Evolutionary conservation across 2,888 invertebrate genomes (phyloP).

Genomic region (Andrena chrysosceles): DNA sequence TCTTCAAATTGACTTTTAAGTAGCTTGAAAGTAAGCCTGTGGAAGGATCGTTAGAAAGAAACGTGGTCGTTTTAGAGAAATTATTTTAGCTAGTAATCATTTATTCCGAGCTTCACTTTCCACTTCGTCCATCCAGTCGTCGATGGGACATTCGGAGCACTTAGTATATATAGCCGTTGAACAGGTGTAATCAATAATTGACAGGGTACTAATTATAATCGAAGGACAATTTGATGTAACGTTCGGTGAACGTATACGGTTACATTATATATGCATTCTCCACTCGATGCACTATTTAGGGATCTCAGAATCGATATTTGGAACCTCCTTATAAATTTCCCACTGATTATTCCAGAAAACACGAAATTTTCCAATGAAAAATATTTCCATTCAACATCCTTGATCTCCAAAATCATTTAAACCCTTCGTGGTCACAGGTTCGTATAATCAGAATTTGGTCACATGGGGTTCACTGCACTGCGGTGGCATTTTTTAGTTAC

Average conservation of each 20-base stretch:
- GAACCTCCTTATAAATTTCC: too few species aligned
- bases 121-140: not conserved
- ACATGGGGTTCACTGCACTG: too few species aligned
- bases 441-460: too few species aligned
- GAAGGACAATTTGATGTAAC: not conserved
- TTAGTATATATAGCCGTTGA: not conserved
- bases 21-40: not conserved
- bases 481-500: too few species aligned
- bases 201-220: not conserved
- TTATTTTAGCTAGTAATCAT: not conserved
- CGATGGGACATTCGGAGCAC: not conserved
- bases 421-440: too few species aligned
- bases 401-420: too few species aligned
- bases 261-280: not conserved
- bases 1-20: not conserved
- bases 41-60: not conserved
- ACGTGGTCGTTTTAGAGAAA: not conserved
- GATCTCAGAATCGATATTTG: not conserved
- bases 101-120: not conserved
- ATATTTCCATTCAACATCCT: too few species aligned
- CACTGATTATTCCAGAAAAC: too few species aligned
- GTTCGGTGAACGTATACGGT: not conserved
- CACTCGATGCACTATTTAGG: not conserved
- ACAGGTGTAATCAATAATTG: conserved; percentile 13
- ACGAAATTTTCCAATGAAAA: too few species aligned